Conservation (phyloP, 2,797 vertebrate genomes). For the Schizothorax lantsangensis region DNA sequence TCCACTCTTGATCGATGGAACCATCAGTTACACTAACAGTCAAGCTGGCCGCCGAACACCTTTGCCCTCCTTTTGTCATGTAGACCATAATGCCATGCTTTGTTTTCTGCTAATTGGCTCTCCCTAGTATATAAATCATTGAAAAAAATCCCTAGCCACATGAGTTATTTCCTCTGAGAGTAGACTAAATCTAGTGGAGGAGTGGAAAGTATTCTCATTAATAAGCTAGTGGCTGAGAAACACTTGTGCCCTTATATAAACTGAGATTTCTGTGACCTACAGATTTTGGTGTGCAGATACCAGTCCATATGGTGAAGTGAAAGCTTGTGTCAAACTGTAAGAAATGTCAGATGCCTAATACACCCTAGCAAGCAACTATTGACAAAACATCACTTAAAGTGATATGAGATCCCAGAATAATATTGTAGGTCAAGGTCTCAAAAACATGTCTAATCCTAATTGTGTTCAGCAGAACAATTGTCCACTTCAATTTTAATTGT, state of each 20-base stretch:
- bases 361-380: not conserved
- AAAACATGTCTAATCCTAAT: not conserved
- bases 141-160: constrained; percentile 64
- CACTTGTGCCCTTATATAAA: constrained; percentile 53
- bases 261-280: constrained; percentile 49
- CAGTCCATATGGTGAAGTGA: constrained; percentile 28
- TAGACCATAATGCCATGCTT: constrained; percentile 74
- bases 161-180: constrained; percentile 63
- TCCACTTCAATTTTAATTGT: not conserved
- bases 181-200: constrained; percentile 64
- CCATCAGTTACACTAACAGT: constrained; percentile 72
- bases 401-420: not conserved
- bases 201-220: constrained; percentile 74
- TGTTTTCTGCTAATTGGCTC: constrained; percentile 79
- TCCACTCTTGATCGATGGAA: constrained; percentile 78
- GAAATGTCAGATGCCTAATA: not conserved
- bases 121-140: constrained; percentile 78
- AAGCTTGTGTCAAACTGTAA: constrained; percentile 12
- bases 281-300: constrained; percentile 47
- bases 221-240: constrained; percentile 62
- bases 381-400: constrained; percentile 24
- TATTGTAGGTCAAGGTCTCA: constrained; percentile 9
- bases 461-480: not conserved
- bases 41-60: constrained; percentile 71
- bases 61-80: constrained; percentile 65